Evolutionary conservation across 2,888 invertebrate species (phyloP).

Genomic region (Colletes collaris): DNA sequence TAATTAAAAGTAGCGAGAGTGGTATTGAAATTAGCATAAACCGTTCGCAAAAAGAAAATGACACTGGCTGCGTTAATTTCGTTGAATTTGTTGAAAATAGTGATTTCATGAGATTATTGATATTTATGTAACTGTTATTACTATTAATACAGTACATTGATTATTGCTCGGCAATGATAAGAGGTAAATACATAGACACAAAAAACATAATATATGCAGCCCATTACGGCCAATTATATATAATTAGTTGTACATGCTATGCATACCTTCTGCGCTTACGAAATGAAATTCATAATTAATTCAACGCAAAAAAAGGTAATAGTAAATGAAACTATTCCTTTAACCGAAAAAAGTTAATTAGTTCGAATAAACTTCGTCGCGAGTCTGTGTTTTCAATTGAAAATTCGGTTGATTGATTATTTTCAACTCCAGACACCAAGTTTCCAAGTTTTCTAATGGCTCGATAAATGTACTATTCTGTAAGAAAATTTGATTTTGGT

Average conservation of each 20-base stretch:
- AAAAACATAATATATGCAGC: slow-evolving; percentile 1
- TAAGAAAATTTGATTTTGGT: no score
- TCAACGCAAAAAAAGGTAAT: not conserved
- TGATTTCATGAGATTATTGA: not conserved
- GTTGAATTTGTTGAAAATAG: not conserved
- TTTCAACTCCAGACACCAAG: no score
- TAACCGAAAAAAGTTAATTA: not conserved
- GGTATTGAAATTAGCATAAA: slow-evolving; percentile 31
- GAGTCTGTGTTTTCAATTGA: not conserved
- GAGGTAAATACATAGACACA: slow-evolving; percentile 23
- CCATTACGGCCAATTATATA: slow-evolving; percentile 25
- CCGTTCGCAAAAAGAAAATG: not conserved
- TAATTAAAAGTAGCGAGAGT: slow-evolving; percentile 17
- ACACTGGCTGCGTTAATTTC: not conserved
- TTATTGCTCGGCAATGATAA: slow-evolving; percentile 29
- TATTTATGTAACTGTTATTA: slow-evolving; percentile 15
- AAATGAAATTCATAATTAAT: slow-evolving; percentile 18
- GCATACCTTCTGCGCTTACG: not conserved
- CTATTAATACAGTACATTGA: slow-evolving; percentile 7
- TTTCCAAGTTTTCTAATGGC: no score
- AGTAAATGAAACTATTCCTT: not conserved
- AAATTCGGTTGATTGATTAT: no score
- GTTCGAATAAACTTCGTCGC: not conserved
- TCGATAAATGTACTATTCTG: no score
- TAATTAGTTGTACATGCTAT: slow-evolving; percentile 1